These are phyloP conservation scores for Alloplasta piceator DNA, from an alignment of 2,888 invertebrate species.

Conservation along the genomic window DNA sequence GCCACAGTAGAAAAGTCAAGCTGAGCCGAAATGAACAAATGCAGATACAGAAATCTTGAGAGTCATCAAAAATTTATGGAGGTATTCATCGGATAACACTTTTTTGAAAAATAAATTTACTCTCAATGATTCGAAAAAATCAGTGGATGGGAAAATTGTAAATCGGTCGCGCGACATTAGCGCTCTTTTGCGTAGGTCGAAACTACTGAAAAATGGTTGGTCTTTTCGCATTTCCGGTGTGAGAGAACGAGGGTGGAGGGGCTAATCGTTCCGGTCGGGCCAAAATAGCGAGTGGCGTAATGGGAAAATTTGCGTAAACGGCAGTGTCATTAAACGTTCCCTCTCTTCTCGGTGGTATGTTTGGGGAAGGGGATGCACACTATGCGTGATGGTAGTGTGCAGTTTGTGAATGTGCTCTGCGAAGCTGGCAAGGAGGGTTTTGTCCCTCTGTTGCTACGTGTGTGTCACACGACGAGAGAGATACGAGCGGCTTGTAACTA, in stretches of 20 bases:
- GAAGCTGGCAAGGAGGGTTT: constrained; percentile 54
- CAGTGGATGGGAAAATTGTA: too few species aligned
- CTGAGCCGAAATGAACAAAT: too few species aligned
- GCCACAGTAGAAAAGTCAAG: too few species aligned
- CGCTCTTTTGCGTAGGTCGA: too few species aligned
- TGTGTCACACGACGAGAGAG: constrained; percentile 62
- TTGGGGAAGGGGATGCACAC: constrained; percentile 67
- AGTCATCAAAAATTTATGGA: too few species aligned
- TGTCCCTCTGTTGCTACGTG: constrained; percentile 33
- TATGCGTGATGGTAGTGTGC: constrained; percentile 68
- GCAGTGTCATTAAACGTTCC: constrained; percentile 81
- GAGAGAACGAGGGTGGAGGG: too few species aligned
- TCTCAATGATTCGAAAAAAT: constrained; percentile 27
- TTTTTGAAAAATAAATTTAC: too few species aligned
- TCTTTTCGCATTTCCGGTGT: too few species aligned
- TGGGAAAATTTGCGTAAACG: constrained; percentile 84
- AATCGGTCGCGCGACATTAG: too few species aligned
- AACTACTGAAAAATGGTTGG: too few species aligned
- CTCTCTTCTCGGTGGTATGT: constrained; percentile 41
- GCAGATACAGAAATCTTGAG: too few species aligned
- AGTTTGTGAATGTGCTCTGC: constrained; percentile 36
- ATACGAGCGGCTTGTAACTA: constrained; percentile 14
- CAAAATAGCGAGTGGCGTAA: constrained; percentile 82
- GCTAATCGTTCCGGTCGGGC: constrained; percentile 73
- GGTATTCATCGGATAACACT: too few species aligned